Conservation (phyloP, 2,888 invertebrate species). For the Boloria euphrosyne region DNA sequence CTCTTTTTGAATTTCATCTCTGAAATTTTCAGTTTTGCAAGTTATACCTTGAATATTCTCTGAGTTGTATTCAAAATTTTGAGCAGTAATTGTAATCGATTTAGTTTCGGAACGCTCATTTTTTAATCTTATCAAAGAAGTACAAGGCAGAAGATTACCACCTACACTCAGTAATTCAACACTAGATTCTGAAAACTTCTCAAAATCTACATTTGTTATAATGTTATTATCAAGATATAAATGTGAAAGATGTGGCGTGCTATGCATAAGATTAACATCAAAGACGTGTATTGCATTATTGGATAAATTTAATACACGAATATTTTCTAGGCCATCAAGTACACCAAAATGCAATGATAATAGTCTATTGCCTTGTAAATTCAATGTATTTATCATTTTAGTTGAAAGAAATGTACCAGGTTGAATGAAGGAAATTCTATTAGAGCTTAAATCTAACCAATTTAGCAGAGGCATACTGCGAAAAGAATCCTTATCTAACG, state of each 20-base stretch:
- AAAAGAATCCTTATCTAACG: slow-evolving; percentile 30
- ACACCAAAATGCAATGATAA: slow-evolving; percentile 29
- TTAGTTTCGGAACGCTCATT: background rate
- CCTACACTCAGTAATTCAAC: slow-evolving; percentile 35
- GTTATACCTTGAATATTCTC: slow-evolving; percentile 38
- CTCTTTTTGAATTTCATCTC: slow-evolving; percentile 13
- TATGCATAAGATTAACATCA: slow-evolving; percentile 30
- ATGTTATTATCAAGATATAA: slow-evolving; percentile 35
- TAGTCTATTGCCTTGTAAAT: slow-evolving; percentile 29
- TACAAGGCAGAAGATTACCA: slow-evolving; percentile 35
- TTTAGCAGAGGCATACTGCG: slow-evolving; percentile 27
- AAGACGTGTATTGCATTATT: slow-evolving; percentile 33
- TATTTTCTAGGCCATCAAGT: slow-evolving; percentile 28
- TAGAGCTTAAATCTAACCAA: slow-evolving; percentile 34
- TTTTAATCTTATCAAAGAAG: slow-evolving; percentile 27
- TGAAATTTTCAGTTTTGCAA: slow-evolving; percentile 21
- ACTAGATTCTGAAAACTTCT: slow-evolving; percentile 17
- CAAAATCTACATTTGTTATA: slow-evolving; percentile 26
- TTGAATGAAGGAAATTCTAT: slow-evolving; percentile 35
- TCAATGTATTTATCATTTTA: slow-evolving; percentile 30
- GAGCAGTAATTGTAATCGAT: slow-evolving; percentile 27
- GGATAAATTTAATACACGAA: slow-evolving; percentile 36
- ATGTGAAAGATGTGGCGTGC: slow-evolving; percentile 23
- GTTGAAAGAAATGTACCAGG: slow-evolving; percentile 36
- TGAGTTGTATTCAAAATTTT: slow-evolving; percentile 27